Percentiles rank a stretch among this genome's conserved stretches.
Evolutionary conservation across 2,113 vertebrate genomes (phyloP).

Genomic region (Corynorhinus townsendii): DNA sequence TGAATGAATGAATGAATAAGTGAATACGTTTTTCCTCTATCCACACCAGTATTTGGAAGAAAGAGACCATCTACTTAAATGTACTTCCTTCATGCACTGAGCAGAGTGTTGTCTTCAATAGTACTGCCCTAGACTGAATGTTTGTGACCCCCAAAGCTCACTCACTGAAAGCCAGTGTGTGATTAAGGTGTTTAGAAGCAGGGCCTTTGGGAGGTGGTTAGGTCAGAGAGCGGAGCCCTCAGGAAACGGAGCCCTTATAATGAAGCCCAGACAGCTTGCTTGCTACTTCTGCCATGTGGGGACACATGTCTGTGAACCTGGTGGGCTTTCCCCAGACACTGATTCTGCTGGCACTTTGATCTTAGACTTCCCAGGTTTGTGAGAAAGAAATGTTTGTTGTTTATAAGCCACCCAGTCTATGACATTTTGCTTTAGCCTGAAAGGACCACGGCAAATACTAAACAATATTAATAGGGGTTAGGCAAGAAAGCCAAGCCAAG

Average conservation of each 20-base stretch:
- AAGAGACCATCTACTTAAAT: background rate
- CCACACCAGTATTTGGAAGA: no score
- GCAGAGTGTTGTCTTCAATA: background rate
- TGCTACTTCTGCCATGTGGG: background rate
- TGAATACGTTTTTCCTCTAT: background rate
- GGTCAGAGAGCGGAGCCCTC: background rate
- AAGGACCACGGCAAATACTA: background rate
- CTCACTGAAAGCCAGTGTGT: background rate
- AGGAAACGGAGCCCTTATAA: background rate
- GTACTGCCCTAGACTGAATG: background rate
- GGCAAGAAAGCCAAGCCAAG: background rate
- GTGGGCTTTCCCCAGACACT: background rate
- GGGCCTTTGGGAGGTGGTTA: background rate
- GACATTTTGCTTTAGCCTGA: background rate
- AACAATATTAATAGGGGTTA: background rate
- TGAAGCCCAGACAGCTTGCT: background rate
- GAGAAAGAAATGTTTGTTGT: background rate
- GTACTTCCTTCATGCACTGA: background rate
- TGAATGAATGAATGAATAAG: background rate
- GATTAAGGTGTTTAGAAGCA: background rate
- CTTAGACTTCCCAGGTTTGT: background rate
- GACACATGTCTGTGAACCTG: background rate
- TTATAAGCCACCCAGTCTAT: background rate
- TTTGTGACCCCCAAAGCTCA: background rate
- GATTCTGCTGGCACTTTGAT: background rate